Evolutionary conservation across 2,113 vertebrate genomes (phyloP).

Genomic region (Chlorocebus sabaeus): DNA sequence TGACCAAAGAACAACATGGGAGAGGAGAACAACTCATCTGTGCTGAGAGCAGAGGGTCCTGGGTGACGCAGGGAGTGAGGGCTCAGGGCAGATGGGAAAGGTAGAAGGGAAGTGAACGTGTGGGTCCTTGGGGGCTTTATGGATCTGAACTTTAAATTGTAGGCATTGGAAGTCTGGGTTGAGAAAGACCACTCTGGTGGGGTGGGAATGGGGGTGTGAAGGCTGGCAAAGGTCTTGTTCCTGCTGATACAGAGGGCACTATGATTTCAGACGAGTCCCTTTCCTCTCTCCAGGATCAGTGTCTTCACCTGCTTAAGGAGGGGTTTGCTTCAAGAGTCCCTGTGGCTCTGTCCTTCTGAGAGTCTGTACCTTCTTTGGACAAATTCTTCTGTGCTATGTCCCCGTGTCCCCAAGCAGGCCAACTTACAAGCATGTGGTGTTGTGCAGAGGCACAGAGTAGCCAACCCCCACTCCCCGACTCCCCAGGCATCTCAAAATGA

Average conservation of each 20-base stretch:
- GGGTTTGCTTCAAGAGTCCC: not conserved
- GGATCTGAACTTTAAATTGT: not conserved
- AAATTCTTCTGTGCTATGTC: not conserved
- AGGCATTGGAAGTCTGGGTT: not conserved
- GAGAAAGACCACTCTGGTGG: not conserved
- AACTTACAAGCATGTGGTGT: not conserved
- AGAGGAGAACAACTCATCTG: not conserved
- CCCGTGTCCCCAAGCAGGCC: not conserved
- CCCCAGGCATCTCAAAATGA: not conserved
- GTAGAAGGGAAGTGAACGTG: not conserved
- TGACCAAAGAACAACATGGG: not conserved
- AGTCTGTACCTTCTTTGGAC: not conserved
- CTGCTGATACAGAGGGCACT: not conserved
- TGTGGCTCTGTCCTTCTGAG: not conserved
- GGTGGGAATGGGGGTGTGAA: not conserved
- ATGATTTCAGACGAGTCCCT: not conserved
- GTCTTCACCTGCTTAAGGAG: not conserved
- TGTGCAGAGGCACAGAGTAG: too few species aligned
- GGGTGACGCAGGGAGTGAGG: too few species aligned
- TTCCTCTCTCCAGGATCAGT: not conserved
- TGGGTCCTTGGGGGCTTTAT: not conserved
- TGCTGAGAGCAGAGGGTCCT: not conserved
- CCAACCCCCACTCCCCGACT: not conserved
- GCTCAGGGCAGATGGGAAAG: not conserved
- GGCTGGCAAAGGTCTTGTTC: not conserved